Percentiles rank a stretch among this genome's conserved stretches.
These are phyloP conservation scores for Planococcus citri DNA, from an alignment of 1,140 invertebrate species.

Conservation along the genomic window DNA sequence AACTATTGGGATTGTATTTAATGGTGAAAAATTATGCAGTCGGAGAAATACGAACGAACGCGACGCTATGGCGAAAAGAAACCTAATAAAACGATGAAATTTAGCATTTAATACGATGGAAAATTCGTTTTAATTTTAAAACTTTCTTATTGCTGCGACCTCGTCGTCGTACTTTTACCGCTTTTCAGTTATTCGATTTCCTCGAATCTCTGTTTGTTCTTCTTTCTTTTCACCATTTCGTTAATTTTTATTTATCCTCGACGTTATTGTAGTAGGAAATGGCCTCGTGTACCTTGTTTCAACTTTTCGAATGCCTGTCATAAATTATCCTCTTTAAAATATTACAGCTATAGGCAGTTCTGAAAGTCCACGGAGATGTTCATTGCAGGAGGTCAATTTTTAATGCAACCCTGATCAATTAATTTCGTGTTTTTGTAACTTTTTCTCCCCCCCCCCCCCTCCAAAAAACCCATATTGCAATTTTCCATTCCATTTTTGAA, in stretches of 20 bases:
- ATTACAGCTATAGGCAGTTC: too few relatives aligned
- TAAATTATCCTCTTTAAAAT: too few relatives aligned
- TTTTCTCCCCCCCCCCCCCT: too few relatives aligned
- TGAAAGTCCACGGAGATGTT: too few relatives aligned
- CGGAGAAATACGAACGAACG: not conserved
- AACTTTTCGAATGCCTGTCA: too few relatives aligned
- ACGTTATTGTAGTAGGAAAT: not conserved
- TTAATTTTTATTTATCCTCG: conserved; percentile 9
- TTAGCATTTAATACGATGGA: not conserved
- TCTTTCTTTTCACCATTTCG: conserved; percentile 6
- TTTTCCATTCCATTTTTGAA: too few relatives aligned
- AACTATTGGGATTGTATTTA: not conserved
- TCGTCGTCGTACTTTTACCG: not conserved
- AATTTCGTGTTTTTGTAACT: too few relatives aligned
- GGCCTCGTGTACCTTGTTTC: not conserved
- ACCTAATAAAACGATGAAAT: not conserved
- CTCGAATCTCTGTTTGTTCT: not conserved
- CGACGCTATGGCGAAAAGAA: not conserved
- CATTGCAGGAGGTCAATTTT: too few relatives aligned
- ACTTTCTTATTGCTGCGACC: not conserved
- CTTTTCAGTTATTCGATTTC: not conserved
- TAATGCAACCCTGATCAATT: too few relatives aligned
- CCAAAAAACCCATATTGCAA: too few relatives aligned
- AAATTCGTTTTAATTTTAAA: not conserved
- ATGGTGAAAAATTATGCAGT: not conserved